Evolutionary conservation across 2,113 vertebrate species (phyloP), one percentile per base, ranked within the genome.

Genomic region (Pteropus alecto): DNA sequence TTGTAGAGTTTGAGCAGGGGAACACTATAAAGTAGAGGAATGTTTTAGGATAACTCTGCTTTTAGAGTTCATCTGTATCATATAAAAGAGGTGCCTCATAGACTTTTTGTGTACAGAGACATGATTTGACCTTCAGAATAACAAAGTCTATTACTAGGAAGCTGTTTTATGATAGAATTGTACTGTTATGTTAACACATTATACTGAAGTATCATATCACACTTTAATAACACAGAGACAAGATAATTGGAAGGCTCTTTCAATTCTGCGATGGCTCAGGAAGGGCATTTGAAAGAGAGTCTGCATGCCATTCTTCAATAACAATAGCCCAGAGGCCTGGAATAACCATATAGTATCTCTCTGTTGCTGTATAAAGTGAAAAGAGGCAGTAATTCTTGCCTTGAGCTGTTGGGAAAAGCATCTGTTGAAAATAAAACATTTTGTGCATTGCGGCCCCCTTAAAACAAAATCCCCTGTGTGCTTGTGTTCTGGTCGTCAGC

Each of bases 101-200:
- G 24, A 35, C 68, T 61, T 86, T 82, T 94, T 71, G 24, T 96
- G 41, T 77, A 56, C 18, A 46, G 56, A 16, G 41, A 85, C n/a
- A 41, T 67, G 61, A 74, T 86, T 68, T 96, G 91, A 97, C 48
- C 91, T 95, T 94, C 82, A 93, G 67, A 94, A 89, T 91, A 65
- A 91, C 60, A 71, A 90, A 90, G 56, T 83, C 92, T 97, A 54
- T 95, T 92, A 92, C 92, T 90, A 94, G 76, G 67, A 61, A 76
- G 54, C 67, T 48, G 70, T 86, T 83, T 92, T 88, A 54, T 84
- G 48, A 95, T 63, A 79, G 77, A 93, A 91, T 79, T 83, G 51
- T 90, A 58, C 71, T 38, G 12, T 78, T 81, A 26, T 76, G 43
- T 95, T 93, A 48, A 35, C 48, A 76, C 81, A 58, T 67, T 90